These are phyloP conservation scores for Megathymus violae DNA, from an alignment of 1,140 invertebrate species.

Conservation along the genomic window DNA sequence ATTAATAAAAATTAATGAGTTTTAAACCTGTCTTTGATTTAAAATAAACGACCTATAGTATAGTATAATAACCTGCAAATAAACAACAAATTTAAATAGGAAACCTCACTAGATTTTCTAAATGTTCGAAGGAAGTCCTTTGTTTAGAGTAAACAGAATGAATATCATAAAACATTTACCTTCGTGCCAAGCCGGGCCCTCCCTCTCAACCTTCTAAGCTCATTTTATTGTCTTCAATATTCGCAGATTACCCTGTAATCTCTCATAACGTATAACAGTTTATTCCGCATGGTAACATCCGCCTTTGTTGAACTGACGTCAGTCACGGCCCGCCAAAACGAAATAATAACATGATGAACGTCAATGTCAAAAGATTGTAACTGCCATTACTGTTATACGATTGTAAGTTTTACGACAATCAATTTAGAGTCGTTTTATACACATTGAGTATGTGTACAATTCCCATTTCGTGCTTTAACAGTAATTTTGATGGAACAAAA, in stretches of 20 bases:
- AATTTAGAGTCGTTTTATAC: constrained; percentile 34
- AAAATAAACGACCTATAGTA: constrained; percentile 3
- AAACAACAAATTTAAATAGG: too few species aligned
- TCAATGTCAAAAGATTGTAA: constrained; percentile 39
- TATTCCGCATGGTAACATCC: constrained; percentile 81
- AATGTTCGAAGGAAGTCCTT: constrained; percentile 48
- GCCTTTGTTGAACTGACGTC: constrained; percentile 72
- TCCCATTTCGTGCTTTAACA: constrained; percentile 34
- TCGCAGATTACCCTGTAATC: constrained; percentile 81
- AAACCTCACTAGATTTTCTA: constrained; percentile 24
- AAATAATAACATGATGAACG: constrained; percentile 75
- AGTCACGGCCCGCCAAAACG: constrained; percentile 77
- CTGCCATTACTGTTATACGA: constrained; percentile 16
- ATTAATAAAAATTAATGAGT: constrained; percentile 83
- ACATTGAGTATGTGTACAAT: constrained; percentile 14
- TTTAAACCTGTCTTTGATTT: constrained; percentile 66
- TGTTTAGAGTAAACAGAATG: constrained; percentile 53
- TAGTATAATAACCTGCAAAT: constrained; percentile 20
- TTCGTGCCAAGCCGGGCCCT: constrained; percentile 48
- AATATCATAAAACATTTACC: constrained; percentile 58
- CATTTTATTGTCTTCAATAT: constrained; percentile 83
- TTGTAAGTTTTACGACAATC: constrained; percentile 39
- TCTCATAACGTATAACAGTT: constrained; percentile 82
- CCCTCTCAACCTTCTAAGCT: constrained; percentile 68
- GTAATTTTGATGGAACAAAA: constrained; percentile 77